Percentiles rank a stretch among this genome's conserved stretches.
phyloP scores from a whole-genome alignment of 2,797 vertebrate genomes.

The Hyperoplus lanceolatus region DNA sequence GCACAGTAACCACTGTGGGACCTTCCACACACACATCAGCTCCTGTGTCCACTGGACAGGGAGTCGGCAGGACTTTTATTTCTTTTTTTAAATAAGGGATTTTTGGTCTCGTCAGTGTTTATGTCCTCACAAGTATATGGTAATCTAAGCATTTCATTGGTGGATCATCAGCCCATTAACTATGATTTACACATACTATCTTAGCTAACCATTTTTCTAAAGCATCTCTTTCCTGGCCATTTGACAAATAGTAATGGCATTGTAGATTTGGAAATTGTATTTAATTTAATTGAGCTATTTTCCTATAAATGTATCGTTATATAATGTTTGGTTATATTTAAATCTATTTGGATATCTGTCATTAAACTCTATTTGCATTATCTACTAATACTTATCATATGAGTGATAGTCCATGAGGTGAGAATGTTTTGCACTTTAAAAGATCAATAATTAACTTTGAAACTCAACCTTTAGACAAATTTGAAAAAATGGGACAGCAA shows the following conservation, averaged over 20 bases:
- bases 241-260: not conserved
- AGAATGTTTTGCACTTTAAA: not conserved
- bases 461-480: not conserved
- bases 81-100: not conserved
- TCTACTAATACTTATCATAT: not conserved
- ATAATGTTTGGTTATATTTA: not conserved
- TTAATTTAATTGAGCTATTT: not conserved
- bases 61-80: conserved; percentile 7
- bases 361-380: not conserved
- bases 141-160: not conserved
- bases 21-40: conserved; percentile 53
- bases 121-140: not conserved
- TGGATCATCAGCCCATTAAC: not conserved
- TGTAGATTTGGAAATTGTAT: not conserved
- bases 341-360: not conserved
- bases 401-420: not conserved
- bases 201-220: not conserved
- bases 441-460: not conserved
- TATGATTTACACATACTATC: not conserved
- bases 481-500: not conserved
- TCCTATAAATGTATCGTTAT: not conserved
- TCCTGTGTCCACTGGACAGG: conserved; percentile 30
- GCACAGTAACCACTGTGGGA: conserved; percentile 47
- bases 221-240: not conserved
- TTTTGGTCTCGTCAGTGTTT: not conserved